Conservation (phyloP, 2,797 vertebrate genomes). For the Xerus rutilus region DNA sequence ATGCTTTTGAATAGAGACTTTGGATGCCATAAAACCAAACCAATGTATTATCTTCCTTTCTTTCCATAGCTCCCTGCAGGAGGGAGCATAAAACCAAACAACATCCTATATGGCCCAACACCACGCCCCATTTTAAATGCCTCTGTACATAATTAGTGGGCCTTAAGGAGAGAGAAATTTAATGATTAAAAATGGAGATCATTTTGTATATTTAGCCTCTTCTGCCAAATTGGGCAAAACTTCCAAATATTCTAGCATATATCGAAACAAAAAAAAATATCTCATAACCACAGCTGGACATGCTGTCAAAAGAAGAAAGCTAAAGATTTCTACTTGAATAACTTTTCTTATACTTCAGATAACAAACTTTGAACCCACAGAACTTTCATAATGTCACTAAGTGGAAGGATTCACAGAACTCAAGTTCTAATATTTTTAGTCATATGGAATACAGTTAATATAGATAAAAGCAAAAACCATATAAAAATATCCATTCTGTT, state of each 20-base stretch:
- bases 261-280: conserved; percentile 67
- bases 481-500: conserved; percentile 53
- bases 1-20: conserved; percentile 32
- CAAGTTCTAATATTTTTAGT: conserved; percentile 54
- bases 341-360: conserved; percentile 57
- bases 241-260: conserved; percentile 55
- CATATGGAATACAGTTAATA: not conserved
- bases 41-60: not conserved
- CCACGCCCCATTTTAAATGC: not conserved
- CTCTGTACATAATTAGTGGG: not conserved
- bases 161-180: not conserved
- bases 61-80: not conserved
- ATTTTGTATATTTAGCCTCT: conserved; percentile 49
- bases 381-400: not conserved
- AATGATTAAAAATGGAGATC: conserved; percentile 39
- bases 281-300: conserved; percentile 55
- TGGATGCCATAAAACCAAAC: not conserved
- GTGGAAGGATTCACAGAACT: conserved; percentile 2
- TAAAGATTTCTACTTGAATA: conserved; percentile 51
- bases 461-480: conserved; percentile 29
- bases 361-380: conserved; percentile 62
- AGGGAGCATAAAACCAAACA: not conserved
- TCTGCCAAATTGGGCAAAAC: conserved; percentile 20
- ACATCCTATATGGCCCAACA: not conserved
- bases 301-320: conserved; percentile 66